These are phyloP conservation scores for Jordanella pulchra DNA, from an alignment of 2,797 vertebrate genomes.

Conservation along the genomic window DNA sequence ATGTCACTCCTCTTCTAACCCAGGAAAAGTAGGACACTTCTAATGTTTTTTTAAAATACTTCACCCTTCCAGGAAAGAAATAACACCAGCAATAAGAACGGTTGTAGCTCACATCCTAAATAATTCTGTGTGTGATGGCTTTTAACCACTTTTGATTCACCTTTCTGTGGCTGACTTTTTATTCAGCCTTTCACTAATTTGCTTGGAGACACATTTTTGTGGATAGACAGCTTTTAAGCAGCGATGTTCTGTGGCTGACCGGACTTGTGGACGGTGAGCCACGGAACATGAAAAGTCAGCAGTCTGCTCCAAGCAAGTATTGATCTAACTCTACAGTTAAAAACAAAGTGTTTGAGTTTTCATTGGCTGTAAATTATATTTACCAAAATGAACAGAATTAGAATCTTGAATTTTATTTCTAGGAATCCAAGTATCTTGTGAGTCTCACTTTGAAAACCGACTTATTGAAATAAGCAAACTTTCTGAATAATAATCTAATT, in stretches of 20 bases:
- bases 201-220: not conserved
- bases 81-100: not conserved
- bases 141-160: not conserved
- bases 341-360: not conserved
- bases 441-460: not conserved
- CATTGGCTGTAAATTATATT: not conserved
- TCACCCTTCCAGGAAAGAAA: not conserved
- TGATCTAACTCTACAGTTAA: not conserved
- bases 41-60: not conserved
- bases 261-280: not conserved
- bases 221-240: not conserved
- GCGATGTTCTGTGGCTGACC: not conserved
- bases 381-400: not conserved
- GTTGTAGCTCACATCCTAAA: not conserved
- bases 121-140: not conserved
- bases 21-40: not conserved
- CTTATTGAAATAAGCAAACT: not conserved
- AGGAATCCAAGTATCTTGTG: not conserved
- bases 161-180: not conserved
- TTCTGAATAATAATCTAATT: constrained; percentile 4
- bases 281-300: not conserved
- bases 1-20: not conserved
- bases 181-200: not conserved
- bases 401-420: not conserved
- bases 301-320: no score